Percentiles rank a stretch among this genome's conserved stretches.
phyloP scores from a whole-genome alignment of 2,113 vertebrate species.

The Piprites chloris region DNA sequence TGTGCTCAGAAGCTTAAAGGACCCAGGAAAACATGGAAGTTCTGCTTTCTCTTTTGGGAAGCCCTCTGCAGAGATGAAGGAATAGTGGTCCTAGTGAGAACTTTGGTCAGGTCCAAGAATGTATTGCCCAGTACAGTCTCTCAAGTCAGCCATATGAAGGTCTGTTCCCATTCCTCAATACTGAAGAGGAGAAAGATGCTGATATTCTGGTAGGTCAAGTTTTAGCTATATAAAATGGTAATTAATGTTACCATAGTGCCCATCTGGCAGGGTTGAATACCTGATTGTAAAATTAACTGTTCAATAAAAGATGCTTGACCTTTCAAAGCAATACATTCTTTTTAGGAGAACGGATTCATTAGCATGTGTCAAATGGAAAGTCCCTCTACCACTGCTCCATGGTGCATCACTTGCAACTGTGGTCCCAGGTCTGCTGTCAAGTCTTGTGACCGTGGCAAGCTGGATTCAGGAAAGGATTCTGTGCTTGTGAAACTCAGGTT shows the following conservation, averaged over 20 bases:
- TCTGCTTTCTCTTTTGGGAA: background rate
- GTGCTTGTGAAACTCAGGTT: background rate
- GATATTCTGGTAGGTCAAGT: background rate
- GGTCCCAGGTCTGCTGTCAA: background rate
- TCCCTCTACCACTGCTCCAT: background rate
- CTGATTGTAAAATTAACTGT: background rate
- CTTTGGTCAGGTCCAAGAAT: background rate
- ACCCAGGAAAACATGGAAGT: background rate
- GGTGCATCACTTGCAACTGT: accelerated
- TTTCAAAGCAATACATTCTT: background rate
- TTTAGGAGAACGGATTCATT: background rate
- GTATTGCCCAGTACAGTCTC: background rate
- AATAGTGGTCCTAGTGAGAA: background rate
- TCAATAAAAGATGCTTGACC: background rate
- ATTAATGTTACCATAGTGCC: background rate
- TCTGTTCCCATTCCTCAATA: background rate
- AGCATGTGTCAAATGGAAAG: background rate
- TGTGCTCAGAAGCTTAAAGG: background rate
- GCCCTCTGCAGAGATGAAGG: background rate
- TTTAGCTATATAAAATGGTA: background rate
- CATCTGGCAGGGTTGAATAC: background rate
- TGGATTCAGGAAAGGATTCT: background rate
- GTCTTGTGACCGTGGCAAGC: background rate
- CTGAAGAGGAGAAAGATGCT: background rate
- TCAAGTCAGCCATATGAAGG: background rate